Conservation (phyloP, 2,888 invertebrate species). For the Yponomeuta cagnagella region DNA sequence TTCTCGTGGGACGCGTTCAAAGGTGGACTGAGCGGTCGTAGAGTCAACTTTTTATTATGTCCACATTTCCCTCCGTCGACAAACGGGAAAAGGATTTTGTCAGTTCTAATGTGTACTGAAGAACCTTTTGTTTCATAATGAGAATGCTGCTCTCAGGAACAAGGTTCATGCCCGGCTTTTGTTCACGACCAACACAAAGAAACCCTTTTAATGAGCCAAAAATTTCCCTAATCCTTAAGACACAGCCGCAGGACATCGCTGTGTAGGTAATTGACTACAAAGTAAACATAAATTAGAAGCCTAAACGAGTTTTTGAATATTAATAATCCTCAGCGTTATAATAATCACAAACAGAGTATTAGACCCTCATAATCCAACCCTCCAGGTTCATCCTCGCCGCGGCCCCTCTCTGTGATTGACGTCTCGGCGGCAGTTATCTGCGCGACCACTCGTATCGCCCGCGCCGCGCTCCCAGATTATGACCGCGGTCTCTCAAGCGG, state of each 20-base stretch:
- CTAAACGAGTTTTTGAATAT: slow-evolving; percentile 54
- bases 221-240: slow-evolving; percentile 6
- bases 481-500: slow-evolving; percentile 33
- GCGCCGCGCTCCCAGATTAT: slow-evolving; percentile 40
- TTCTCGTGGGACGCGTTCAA: neutral
- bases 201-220: slow-evolving; percentile 1
- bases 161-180: neutral
- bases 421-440: slow-evolving; percentile 54
- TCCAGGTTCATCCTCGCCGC: slow-evolving; percentile 58
- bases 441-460: slow-evolving; percentile 36
- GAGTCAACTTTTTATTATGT: neutral
- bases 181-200: neutral
- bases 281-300: slow-evolving; percentile 57
- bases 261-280: slow-evolving; percentile 48
- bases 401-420: slow-evolving; percentile 61
- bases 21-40: neutral
- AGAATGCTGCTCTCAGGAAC: slow-evolving; percentile 5
- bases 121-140: slow-evolving; percentile 7
- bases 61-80: neutral
- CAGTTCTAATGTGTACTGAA: neutral
- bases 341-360: slow-evolving; percentile 39
- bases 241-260: slow-evolving; percentile 28
- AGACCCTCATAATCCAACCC: slow-evolving; percentile 72
- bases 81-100: neutral
- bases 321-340: slow-evolving; percentile 52